Base-by-base conservation (phyloP, 2,113 vertebrate genomes). In the Acrocephalus kingi region DNA sequence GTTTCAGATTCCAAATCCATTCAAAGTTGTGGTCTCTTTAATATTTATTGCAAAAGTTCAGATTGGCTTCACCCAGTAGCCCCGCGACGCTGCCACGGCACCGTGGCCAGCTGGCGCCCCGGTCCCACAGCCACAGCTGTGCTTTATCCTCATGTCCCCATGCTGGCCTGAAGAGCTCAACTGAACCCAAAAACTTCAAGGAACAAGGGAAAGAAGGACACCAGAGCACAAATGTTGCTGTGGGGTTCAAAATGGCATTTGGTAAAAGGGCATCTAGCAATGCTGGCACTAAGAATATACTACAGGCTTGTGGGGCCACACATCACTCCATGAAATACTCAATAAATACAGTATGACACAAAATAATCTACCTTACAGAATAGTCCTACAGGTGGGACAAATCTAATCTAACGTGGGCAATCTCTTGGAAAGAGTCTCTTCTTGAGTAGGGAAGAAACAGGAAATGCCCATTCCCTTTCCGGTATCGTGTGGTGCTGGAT, bases 1-100 rank as follows among this genome's bases (percentile, higher is more conserved):
- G n/a, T 83, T 95, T 87, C 82, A 74, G 87, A 73, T 93, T 94
- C 91, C 72, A 94, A 96, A 91, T 74, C 55, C 79, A 87, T 30
- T 56, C 69, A 58, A 76, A 89, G 58, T 90, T 54, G 31, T 77
- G 25, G 76, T 82, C 54, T 79, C 25, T 87, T 39, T 87, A 93
- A 59, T 89, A 95, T 80, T 90, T 88, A 90, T 28, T 95, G 78
- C 74, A 74, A 56, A 91, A 93, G 52, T 79, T 89, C 73, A 94
- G 52, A 72, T 33, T 91, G 14, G 11, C 91, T 87, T 93, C 67
- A 56, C 74, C 61, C 87, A 45, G 37, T 0, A 2, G 71, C 55
- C 63, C 67, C 18, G 43, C 7, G 4, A 27, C 25, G 71, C 82
- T 87, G 81, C 62, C 56, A 13, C 1, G 46, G 51, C 61, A 45